Evolutionary conservation across 2,888 invertebrate species (phyloP).

Genomic region (Erebia palarica): DNA sequence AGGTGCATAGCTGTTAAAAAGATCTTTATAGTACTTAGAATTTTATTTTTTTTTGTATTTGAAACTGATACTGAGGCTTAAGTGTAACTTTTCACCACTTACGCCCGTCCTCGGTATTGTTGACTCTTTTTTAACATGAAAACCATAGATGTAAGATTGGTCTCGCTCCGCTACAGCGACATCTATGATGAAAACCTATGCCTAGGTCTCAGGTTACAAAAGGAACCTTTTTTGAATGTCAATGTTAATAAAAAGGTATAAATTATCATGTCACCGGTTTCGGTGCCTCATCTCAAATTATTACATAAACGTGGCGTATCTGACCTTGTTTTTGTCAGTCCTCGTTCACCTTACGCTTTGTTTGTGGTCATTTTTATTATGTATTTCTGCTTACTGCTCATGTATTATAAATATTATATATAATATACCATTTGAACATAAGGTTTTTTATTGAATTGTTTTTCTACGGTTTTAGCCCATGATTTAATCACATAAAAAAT

Average conservation of each 20-base stretch:
- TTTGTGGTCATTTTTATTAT: constrained; percentile 45
- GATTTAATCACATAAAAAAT: neutral
- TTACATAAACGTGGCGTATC: constrained; percentile 57
- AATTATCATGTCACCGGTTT: constrained; percentile 42
- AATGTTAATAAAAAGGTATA: constrained; percentile 49
- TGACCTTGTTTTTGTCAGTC: constrained; percentile 55
- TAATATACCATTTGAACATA: constrained; percentile 2
- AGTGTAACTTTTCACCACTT: no score
- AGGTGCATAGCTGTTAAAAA: no score
- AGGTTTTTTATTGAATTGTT: constrained; percentile 4
- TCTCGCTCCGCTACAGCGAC: no score
- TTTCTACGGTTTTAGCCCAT: neutral
- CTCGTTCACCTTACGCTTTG: constrained; percentile 48
- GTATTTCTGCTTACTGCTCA: constrained; percentile 25
- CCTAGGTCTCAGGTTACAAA: neutral
- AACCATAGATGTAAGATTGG: no score
- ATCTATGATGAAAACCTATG: no score
- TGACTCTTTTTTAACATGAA: no score
- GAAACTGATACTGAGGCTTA: no score
- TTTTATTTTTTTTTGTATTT: no score
- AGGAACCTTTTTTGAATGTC: constrained; percentile 47
- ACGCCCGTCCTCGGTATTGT: no score
- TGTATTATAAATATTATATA: neutral
- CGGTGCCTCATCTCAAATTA: constrained; percentile 49
- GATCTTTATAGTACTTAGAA: no score